phyloP scores from a whole-genome alignment of 2,888 invertebrate genomes.

The Watsonalla cultraria region DNA sequence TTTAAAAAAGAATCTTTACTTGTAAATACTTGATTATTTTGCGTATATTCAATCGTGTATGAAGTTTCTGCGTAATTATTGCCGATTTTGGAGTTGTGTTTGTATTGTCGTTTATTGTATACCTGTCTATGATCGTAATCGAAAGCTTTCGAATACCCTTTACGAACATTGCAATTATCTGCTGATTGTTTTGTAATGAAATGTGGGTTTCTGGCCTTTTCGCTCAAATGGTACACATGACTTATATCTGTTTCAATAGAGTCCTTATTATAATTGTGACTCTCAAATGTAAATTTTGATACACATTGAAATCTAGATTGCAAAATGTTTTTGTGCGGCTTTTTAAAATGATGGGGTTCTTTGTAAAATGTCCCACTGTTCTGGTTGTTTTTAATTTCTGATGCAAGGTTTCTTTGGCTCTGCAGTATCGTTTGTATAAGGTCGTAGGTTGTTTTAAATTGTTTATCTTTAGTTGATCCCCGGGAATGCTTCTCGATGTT shows the following conservation, averaged over 20 bases:
- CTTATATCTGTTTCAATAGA: conserved; percentile 1
- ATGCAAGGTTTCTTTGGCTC: conserved; percentile 16
- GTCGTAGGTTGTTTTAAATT: conserved; percentile 45
- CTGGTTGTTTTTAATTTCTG: not conserved
- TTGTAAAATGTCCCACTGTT: not conserved
- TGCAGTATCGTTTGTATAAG: conserved; percentile 45
- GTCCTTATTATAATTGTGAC: conserved; percentile 31
- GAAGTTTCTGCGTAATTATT: conserved; percentile 17
- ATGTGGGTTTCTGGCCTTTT: conserved; percentile 11
- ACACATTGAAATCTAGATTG: not conserved
- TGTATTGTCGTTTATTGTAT: conserved; percentile 8
- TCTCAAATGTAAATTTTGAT: conserved; percentile 38
- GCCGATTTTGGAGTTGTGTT: conserved; percentile 9
- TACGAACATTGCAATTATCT: conserved; percentile 30
- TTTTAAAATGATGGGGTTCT: not conserved
- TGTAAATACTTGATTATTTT: conserved; percentile 10
- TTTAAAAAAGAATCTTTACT: not conserved
- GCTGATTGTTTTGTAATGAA: conserved; percentile 38
- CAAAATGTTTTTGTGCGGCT: not conserved
- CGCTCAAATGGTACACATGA: not conserved
- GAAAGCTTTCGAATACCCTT: not conserved
- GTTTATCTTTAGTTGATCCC: conserved; percentile 6
- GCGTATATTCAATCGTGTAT: conserved; percentile 33
- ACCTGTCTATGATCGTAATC: conserved; percentile 1
- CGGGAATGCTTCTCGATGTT: not conserved